Evolutionary conservation across 2,888 invertebrate species (phyloP).

Genomic region (Anarsia innoxiella): DNA sequence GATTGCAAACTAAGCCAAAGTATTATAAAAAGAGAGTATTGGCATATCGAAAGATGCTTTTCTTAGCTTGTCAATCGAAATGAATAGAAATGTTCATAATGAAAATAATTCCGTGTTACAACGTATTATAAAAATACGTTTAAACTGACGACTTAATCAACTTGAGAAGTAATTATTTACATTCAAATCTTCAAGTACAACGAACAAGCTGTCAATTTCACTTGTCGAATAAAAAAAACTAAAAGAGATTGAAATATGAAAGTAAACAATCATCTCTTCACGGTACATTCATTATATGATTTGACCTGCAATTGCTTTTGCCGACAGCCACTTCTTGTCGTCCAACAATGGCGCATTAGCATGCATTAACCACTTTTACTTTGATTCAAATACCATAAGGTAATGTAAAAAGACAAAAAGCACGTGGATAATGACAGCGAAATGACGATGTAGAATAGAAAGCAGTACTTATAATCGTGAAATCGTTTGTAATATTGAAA

Average conservation of each 20-base stretch:
- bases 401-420: conserved; percentile 35
- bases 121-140: too few relatives aligned
- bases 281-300: too few relatives aligned
- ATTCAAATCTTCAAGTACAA: neutral
- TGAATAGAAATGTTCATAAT: too few relatives aligned
- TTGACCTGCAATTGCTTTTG: conserved; percentile 36
- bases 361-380: conserved; percentile 56
- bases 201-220: neutral
- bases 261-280: conserved; percentile 28
- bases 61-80: too few relatives aligned
- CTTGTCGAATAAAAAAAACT: neutral
- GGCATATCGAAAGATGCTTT: too few relatives aligned
- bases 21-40: too few relatives aligned
- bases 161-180: too few relatives aligned
- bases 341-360: conserved; percentile 54
- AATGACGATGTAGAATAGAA: conserved; percentile 45
- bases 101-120: too few relatives aligned
- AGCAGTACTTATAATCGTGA: conserved; percentile 31
- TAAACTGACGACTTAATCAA: too few relatives aligned
- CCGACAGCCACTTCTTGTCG: conserved; percentile 36
- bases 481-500: conserved; percentile 25
- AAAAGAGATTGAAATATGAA: conserved; percentile 18
- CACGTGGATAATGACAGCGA: conserved; percentile 39
- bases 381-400: conserved; percentile 36
- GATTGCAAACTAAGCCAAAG: too few relatives aligned